Evolutionary conservation across 1,140 invertebrate species (phyloP).

Genomic region (Drosophila mayri): DNA sequence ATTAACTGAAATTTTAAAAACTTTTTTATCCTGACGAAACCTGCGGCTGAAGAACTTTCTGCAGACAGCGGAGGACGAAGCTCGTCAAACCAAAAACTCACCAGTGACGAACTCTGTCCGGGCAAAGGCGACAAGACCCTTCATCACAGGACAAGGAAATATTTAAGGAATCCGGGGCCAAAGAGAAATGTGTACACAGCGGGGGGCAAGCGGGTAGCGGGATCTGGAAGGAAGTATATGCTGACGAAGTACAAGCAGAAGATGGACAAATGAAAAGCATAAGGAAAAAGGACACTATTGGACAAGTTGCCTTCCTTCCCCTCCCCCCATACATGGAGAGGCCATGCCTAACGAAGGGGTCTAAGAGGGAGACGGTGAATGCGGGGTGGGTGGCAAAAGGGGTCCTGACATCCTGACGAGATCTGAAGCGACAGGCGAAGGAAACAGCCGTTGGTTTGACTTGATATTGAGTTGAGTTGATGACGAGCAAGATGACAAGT

Average conservation of each 20-base stretch:
- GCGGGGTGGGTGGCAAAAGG: slow-evolving; percentile 3
- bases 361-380: background rate
- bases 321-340: slow-evolving; percentile 34
- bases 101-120: slow-evolving; percentile 68
- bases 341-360: slow-evolving; percentile 18
- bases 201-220: slow-evolving; percentile 1
- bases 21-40: slow-evolving; percentile 40
- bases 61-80: slow-evolving; percentile 49
- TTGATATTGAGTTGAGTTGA: slow-evolving; percentile 82
- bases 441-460: slow-evolving; percentile 78
- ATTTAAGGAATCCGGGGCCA: slow-evolving; percentile 36
- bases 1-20: slow-evolving; percentile 71
- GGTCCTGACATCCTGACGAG: slow-evolving; percentile 68
- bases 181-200: slow-evolving; percentile 33
- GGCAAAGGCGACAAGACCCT: slow-evolving; percentile 6
- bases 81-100: slow-evolving; percentile 73
- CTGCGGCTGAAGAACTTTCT: slow-evolving; percentile 43
- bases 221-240: slow-evolving; percentile 15
- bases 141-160: slow-evolving; percentile 57
- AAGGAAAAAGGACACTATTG: slow-evolving; percentile 82
- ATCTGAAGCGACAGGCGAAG: slow-evolving; percentile 72
- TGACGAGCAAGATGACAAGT: slow-evolving; percentile 82
- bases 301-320: slow-evolving; percentile 45
- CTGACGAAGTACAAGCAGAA: slow-evolving; percentile 65
- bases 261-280: slow-evolving; percentile 79